phyloP scores from a whole-genome alignment of 2,113 vertebrate species.

The Ciconia maguari region DNA sequence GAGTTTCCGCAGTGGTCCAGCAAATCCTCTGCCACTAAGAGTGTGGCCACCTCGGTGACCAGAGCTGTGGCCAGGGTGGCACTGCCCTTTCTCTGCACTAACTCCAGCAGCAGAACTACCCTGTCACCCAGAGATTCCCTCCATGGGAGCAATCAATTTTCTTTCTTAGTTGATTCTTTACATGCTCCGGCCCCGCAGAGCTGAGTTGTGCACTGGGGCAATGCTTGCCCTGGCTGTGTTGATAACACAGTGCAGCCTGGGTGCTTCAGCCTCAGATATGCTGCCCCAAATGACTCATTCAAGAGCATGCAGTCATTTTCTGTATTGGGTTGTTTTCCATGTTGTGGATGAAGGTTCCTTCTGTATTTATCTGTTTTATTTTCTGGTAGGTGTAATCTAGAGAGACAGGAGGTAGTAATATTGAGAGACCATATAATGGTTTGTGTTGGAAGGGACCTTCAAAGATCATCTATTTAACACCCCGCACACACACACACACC shows the following conservation, averaged over 20 bases:
- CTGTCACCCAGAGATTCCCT: neutral
- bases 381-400: neutral
- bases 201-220: neutral
- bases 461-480: too few relatives aligned
- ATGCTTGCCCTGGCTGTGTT: neutral
- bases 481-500: too few relatives aligned
- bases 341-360: neutral
- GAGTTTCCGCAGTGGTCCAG: neutral
- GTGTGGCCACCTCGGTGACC: rapidly evolving
- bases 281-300: rapidly evolving
- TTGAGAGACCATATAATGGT: neutral
- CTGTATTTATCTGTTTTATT: neutral
- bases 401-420: neutral
- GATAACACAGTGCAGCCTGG: rapidly evolving
- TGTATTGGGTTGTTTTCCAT: neutral
- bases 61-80: neutral
- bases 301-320: rapidly evolving
- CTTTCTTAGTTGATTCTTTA: neutral
- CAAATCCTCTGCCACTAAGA: neutral
- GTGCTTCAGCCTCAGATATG: too few relatives aligned
- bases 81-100: neutral
- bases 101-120: neutral
- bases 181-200: rapidly evolving
- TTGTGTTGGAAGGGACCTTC: neutral
- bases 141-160: neutral